Conservation (phyloP, 2,113 vertebrate genomes). For the Mormoops blainvillei region DNA sequence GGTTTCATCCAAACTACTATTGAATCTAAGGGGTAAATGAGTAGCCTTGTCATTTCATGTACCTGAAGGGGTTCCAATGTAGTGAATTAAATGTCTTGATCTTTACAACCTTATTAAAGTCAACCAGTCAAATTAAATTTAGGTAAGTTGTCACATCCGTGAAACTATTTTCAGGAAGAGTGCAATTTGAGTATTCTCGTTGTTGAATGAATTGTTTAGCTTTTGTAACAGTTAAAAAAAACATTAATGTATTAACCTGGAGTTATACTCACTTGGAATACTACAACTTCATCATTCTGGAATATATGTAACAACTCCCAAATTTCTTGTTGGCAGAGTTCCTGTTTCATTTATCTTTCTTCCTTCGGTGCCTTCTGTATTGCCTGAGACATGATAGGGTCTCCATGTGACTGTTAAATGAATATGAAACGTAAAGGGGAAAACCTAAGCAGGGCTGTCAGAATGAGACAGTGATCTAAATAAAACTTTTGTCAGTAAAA, state of each 20-base stretch:
- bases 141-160: not conserved
- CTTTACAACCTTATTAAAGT: not conserved
- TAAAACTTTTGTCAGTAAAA: not conserved
- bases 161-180: not conserved
- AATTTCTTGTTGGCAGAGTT: not conserved
- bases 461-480: not conserved
- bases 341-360: conserved; percentile 5
- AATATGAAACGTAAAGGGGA: not conserved
- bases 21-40: not conserved
- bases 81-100: not conserved
- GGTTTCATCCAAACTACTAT: not conserved
- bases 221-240: not conserved
- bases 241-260: not conserved
- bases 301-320: not conserved
- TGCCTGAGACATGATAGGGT: not conserved
- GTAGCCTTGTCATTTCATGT: not conserved
- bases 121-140: not conserved
- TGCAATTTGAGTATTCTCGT: not conserved
- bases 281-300: not conserved
- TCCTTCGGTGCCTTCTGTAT: not conserved
- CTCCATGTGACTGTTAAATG: not conserved
- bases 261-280: not conserved
- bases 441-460: not conserved
- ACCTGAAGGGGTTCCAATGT: not conserved
- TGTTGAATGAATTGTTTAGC: not conserved